A percentile compares a stretch with the other conserved stretches of the same genome.
Conservation (phyloP, 2,888 invertebrate species). For the Pardosa pseudoannulata region DNA sequence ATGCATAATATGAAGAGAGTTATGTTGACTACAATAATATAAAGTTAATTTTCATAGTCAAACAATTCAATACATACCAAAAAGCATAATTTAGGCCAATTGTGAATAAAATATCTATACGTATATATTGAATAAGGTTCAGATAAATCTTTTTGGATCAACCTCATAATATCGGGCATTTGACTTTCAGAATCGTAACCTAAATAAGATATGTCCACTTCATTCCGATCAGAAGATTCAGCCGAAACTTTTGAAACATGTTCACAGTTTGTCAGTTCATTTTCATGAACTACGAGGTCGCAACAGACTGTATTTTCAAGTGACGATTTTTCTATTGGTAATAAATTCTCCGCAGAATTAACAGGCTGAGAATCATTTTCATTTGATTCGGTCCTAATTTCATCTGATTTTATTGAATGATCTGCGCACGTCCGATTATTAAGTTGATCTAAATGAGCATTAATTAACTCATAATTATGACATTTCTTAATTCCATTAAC, state of each 20-base stretch:
- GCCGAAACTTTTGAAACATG: background rate
- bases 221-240: background rate
- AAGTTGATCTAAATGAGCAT: constrained; percentile 40
- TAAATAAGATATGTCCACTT: constrained; percentile 77
- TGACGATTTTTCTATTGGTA: background rate
- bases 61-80: constrained; percentile 87
- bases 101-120: constrained; percentile 99
- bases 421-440: constrained; percentile 39
- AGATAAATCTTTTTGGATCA: constrained; percentile 98
- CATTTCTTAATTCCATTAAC: constrained; percentile 39
- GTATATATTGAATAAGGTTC: constrained; percentile 99
- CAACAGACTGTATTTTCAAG: background rate
- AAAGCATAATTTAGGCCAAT: constrained; percentile 99
- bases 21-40: too few species aligned
- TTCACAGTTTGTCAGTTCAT: background rate
- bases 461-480: constrained; percentile 34
- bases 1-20: too few species aligned
- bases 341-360: background rate
- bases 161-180: constrained; percentile 99
- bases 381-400: constrained; percentile 22
- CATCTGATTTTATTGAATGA: background rate
- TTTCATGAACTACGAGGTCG: background rate
- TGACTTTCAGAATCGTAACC: constrained; percentile 94
- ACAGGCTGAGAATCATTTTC: background rate
- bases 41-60: too few species aligned